A percentile compares a stretch with the other conserved stretches of the same genome.
Conservation (phyloP, 1,140 invertebrate species). For the Aricia agestis region DNA sequence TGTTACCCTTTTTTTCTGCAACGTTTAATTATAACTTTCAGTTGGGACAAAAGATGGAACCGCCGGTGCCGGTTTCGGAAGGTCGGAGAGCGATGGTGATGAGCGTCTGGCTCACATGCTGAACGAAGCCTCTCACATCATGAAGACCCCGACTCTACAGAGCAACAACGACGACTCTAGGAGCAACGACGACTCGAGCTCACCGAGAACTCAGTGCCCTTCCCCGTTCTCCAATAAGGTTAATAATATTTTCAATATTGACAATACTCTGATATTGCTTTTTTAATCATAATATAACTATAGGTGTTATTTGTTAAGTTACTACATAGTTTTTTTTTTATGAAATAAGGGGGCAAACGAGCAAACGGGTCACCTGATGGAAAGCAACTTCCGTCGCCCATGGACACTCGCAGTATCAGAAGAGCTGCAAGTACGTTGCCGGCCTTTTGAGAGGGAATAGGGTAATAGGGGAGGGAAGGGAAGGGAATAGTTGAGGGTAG, state of each 20-base stretch:
- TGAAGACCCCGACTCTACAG: conserved; percentile 72
- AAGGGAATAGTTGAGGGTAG: too few species aligned
- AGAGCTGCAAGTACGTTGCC: too few species aligned
- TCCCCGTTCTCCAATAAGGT: conserved; percentile 83
- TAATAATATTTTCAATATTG: conserved; percentile 19
- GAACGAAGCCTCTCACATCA: conserved; percentile 89
- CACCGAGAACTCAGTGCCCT: conserved; percentile 84
- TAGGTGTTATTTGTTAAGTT: too few species aligned
- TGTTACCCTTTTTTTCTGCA: background rate
- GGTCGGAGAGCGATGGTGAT: conserved; percentile 88
- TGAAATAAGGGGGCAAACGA: too few species aligned
- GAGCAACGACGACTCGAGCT: conserved; percentile 88
- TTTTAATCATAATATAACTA: too few species aligned
- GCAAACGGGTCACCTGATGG: too few species aligned
- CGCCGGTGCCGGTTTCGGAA: conserved; percentile 82
- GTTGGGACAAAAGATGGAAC: conserved; percentile 87
- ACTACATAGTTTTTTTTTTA: too few species aligned
- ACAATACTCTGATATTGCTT: too few species aligned
- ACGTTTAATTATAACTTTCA: conserved; percentile 50
- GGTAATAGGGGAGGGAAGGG: too few species aligned
- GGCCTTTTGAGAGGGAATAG: too few species aligned
- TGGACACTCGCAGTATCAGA: too few species aligned
- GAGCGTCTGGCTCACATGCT: conserved; percentile 96
- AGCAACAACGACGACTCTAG: conserved; percentile 79
- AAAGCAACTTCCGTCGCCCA: too few species aligned